Base-by-base conservation (phyloP, 2,113 vertebrate species). In the Psittacula cyanocephala region DNA sequence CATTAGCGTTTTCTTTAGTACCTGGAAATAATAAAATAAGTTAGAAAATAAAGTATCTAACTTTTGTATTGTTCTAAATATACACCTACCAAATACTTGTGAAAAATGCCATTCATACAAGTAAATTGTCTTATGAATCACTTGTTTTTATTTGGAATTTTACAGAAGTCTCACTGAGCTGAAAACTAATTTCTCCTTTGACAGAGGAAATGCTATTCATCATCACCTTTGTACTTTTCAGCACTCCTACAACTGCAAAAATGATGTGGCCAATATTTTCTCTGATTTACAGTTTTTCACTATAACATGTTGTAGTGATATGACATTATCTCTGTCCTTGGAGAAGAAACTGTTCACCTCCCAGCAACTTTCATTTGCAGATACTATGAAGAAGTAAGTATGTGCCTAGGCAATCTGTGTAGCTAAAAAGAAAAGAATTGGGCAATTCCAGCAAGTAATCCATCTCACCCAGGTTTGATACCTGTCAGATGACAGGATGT, bases 1-100 rank as follows among this genome's bases (percentile, higher is more conserved):
- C 98, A 29, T 8, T 52, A 76, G 70, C 6, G 50, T 99, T 99
- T 96, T 99, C 97, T 72, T 97, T 98, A 37, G 98, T 98, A 63
- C 98, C 99, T 99, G 62, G 52, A 91, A 77, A 80, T 76, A 72
- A 72, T 10, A 35, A 57, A 85, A 31, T 49, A 72, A 62, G 6
- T 94, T 63, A 84, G 55, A 82, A 82, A 57, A 75, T 20, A 39
- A 4, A 81, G 31, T 20, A 83, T 41, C 19, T 50, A 53, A 27
- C 7, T 82, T 75, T 64, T 10, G 1, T 25, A 37, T 81, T 88
- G 13, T 74, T 74, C 52, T 83, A 84, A 91, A 84, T 47, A 49
- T n/a, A 52, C 11, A 46, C 4, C 22, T 67, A 27, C 11, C 19
- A 86, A 78, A 91, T 43, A 53, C 9, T 37, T 81, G 11, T 44